phyloP scores from a whole-genome alignment of 2,113 vertebrate species.

The Salminus brasiliensis region DNA sequence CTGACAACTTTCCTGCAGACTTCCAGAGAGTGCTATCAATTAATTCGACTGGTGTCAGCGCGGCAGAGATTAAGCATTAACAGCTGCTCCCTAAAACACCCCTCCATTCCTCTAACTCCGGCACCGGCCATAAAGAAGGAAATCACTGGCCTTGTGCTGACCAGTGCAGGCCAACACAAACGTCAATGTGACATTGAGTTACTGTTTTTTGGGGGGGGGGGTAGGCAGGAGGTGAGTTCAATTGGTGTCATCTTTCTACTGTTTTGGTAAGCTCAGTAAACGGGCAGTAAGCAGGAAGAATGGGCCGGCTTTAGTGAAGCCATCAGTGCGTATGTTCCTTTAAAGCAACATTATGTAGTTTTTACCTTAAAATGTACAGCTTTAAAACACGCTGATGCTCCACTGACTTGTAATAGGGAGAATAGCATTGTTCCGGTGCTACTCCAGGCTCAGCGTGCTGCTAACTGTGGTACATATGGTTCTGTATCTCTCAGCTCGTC shows the following conservation, averaged over 20 bases:
- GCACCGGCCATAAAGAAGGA: constrained; percentile 67
- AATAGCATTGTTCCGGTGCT: too few species aligned
- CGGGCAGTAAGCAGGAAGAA: neutral
- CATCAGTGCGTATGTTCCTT: too few species aligned
- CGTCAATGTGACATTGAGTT: constrained; percentile 42
- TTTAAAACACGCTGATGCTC: too few species aligned
- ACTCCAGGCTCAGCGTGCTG: too few species aligned
- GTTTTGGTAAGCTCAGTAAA: neutral
- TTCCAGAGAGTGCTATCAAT: constrained; percentile 78
- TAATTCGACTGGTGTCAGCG: constrained; percentile 79
- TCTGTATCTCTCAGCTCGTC: too few species aligned
- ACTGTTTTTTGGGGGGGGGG: constrained; percentile 16
- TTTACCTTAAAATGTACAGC: too few species aligned
- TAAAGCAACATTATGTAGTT: too few species aligned
- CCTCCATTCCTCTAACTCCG: constrained; percentile 42
- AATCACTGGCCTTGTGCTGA: constrained; percentile 69
- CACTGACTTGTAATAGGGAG: too few species aligned
- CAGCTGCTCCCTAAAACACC: constrained; percentile 75
- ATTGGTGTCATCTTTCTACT: neutral
- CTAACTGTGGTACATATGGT: too few species aligned
- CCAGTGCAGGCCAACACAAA: constrained; percentile 53
- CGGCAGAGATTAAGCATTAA: constrained; percentile 76
- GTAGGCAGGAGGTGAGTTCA: neutral
- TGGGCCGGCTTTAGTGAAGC: too few species aligned
- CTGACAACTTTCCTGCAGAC: constrained; percentile 77